Base-by-base conservation (phyloP, 2,113 vertebrate genomes). In the Sinocyclocheilus anshuiensis region DNA sequence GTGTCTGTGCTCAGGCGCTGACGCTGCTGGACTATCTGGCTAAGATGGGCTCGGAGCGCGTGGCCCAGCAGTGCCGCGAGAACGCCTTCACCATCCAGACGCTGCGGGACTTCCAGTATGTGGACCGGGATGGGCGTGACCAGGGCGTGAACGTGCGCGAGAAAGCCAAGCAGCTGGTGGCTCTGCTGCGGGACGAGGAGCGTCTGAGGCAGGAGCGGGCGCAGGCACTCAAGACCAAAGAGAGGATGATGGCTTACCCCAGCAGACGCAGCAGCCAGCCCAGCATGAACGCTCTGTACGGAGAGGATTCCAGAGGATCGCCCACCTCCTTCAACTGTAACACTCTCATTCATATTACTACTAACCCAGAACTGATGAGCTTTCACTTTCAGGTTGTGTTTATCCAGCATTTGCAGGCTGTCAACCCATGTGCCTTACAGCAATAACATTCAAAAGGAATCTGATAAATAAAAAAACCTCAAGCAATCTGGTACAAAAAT, bases 71-170 rank as follows among this genome's bases (percentile, higher is more conserved):
- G 90, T 98, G 98, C 91, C 94, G 96, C 0, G 97, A 99, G 94
- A 99, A 98, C 81, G 95, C 97, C 4, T 97, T 97, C 93, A 97
- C 97, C 86, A 96, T 99, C 88, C 96, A 99, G 96, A 98, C 97
- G 0, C 95, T 99, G 87, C 95, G 97, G 10, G 97, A 99, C 91
- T 99, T 99, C 92, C 98, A 98, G 93, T 97, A 97, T 0, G 90
- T 97, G 42, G 97, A 99, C 91, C 96, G 97, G 0, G 98, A 99
- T 0, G 98, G 98, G 85, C 96, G 98, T 69, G 97, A 99, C 92
- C 98, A 99, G 92, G 98, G 98, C 1, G 95, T 98, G 82, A 99
- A 99, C 0, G 97, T 99, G 84, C 95, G 98, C 0, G 97, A 99
- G 93, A 99, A 98, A 89, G 97, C 97, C 83, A 97, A 97, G 87